phyloP scores from a whole-genome alignment of 2,797 vertebrate genomes.

The Galaxias olidus region DNA sequence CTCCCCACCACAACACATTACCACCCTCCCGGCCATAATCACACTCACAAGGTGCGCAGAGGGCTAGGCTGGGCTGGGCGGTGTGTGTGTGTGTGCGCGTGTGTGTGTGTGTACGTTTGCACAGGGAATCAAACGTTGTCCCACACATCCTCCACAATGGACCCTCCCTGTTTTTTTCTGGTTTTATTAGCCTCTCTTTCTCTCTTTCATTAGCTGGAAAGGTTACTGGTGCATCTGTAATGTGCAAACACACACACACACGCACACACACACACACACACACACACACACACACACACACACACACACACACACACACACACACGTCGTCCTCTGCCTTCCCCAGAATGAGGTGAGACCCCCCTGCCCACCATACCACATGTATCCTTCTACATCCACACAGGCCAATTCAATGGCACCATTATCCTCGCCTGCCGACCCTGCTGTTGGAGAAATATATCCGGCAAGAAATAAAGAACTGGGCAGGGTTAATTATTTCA shows the following conservation, averaged over 20 bases:
- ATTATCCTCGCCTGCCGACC: conserved; percentile 56
- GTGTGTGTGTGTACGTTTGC: conserved; percentile 33
- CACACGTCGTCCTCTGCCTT: conserved; percentile 39
- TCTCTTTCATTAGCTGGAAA: conserved; percentile 76
- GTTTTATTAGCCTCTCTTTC: conserved; percentile 67
- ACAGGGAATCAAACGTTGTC: conserved; percentile 31
- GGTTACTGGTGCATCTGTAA: conserved; percentile 68
- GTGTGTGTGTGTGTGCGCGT: conserved; percentile 29
- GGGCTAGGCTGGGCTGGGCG: conserved; percentile 3
- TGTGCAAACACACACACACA: conserved; percentile 24
- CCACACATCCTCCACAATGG: conserved; percentile 31
- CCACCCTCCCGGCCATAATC: conserved; percentile 58
- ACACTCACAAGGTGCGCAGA: conserved; percentile 35
- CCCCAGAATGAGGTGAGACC: neutral
- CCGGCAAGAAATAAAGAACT: conserved; percentile 71
- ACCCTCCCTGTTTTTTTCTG: conserved; percentile 54
- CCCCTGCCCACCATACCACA: conserved; percentile 34
- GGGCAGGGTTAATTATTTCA: conserved; percentile 77
- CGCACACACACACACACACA: conserved; percentile 34
- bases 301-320: conserved; percentile 15
- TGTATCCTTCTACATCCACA: conserved; percentile 43
- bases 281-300: conserved; percentile 32
- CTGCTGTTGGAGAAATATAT: conserved; percentile 70
- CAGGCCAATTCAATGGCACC: conserved; percentile 61
- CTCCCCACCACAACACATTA: conserved; percentile 45